Percentiles rank a stretch among this genome's conserved stretches.
Evolutionary conservation across 2,797 vertebrate genomes (phyloP).

Genomic region (Leucoraja ocellata): DNA sequence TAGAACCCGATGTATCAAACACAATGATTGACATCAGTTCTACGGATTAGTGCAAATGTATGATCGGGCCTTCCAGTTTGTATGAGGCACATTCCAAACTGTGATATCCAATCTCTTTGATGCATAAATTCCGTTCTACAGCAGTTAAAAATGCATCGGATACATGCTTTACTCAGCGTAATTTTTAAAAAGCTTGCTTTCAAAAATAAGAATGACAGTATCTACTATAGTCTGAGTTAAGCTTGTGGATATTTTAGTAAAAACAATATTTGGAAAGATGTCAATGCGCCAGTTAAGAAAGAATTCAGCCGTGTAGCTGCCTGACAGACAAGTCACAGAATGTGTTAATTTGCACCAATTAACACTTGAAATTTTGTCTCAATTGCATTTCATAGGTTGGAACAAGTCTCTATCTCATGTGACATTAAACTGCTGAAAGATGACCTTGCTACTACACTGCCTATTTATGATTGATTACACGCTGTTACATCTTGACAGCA

Average conservation of each 20-base stretch:
- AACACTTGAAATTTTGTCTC: slow-evolving; percentile 32
- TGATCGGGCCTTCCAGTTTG: too few species aligned
- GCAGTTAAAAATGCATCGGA: too few species aligned
- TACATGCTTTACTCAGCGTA: too few species aligned
- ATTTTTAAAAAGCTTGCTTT: not conserved
- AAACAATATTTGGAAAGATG: not conserved
- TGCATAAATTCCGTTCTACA: too few species aligned
- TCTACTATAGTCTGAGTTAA: not conserved
- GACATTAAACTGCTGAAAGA: slow-evolving; percentile 58
- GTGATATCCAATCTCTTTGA: too few species aligned
- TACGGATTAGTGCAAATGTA: too few species aligned
- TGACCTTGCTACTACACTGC: slow-evolving; percentile 49
- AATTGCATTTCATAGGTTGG: not conserved
- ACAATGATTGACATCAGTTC: too few species aligned
- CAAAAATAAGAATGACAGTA: not conserved
- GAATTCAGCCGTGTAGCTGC: slow-evolving; percentile 4
- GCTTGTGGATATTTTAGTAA: not conserved
- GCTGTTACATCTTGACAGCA: slow-evolving; percentile 56
- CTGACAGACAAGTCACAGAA: slow-evolving; percentile 29
- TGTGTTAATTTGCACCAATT: slow-evolving; percentile 35
- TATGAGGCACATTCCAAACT: too few species aligned
- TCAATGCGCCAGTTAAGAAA: slow-evolving; percentile 16
- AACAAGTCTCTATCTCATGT: slow-evolving; percentile 22
- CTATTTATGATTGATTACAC: slow-evolving; percentile 57
- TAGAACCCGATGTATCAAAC: too few species aligned